These are phyloP conservation scores for Mesembrinibis cayennensis DNA, from an alignment of 2,113 vertebrate species.

Conservation along the genomic window DNA sequence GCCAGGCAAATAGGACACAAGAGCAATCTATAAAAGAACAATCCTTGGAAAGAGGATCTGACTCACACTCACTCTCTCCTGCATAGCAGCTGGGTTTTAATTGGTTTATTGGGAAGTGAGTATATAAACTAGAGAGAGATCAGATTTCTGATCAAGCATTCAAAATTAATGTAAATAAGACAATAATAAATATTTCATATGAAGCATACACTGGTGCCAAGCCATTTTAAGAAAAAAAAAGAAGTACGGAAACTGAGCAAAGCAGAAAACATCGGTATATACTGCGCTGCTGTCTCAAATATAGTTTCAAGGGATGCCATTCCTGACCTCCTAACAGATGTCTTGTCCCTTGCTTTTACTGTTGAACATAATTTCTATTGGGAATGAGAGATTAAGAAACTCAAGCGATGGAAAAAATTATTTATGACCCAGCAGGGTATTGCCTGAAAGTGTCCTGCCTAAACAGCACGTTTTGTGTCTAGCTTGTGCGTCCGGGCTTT, in stretches of 20 bases:
- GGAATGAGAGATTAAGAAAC: not conserved
- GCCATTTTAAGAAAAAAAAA: not conserved
- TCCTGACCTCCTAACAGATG: not conserved
- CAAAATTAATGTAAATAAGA: not conserved
- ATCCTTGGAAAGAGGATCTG: not conserved
- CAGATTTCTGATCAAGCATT: not conserved
- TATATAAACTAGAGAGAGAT: not conserved
- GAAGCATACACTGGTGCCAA: not conserved
- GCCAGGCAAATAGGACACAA: not conserved
- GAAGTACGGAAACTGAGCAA: not conserved
- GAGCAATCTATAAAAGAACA: not conserved
- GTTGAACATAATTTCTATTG: not conserved
- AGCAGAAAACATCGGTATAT: not conserved
- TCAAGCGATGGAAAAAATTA: not conserved
- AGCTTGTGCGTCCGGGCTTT: not conserved
- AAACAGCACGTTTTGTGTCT: rapidly evolving
- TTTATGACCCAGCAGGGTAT: not conserved
- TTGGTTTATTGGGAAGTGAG: not conserved
- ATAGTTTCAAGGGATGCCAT: not conserved
- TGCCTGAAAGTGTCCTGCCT: not conserved
- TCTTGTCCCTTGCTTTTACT: not conserved
- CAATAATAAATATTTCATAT: not conserved
- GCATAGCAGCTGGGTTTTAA: not conserved
- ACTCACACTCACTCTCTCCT: not conserved
- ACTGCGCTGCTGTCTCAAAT: not conserved